A percentile compares a stretch with the other conserved stretches of the same genome.
Conservation (phyloP, 2,888 invertebrate species). For the Himalopsyche japonica region DNA sequence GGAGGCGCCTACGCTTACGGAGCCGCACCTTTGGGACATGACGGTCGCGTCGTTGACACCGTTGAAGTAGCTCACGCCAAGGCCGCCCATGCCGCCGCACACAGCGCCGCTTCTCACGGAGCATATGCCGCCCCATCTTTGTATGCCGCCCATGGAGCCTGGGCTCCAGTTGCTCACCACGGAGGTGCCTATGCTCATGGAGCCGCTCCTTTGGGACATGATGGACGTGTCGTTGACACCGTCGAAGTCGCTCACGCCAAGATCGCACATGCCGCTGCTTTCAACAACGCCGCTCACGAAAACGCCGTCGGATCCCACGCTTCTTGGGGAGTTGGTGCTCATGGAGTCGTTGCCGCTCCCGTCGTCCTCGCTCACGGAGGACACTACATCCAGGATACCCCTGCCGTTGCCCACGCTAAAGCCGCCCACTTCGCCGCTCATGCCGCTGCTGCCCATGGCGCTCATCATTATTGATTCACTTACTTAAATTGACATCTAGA, state of each 20-base stretch:
- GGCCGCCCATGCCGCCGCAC: conserved; percentile 50
- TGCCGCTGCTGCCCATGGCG: background rate
- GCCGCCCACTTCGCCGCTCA: conserved; percentile 15
- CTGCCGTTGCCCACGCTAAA: conserved; percentile 62
- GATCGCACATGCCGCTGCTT: conserved; percentile 41
- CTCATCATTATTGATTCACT: background rate
- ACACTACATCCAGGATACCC: conserved; percentile 57
- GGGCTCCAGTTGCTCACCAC: background rate
- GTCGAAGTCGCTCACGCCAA: conserved; percentile 28
- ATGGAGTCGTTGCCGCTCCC: conserved; percentile 53
- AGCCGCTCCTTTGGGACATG: conserved; percentile 27
- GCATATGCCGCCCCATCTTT: background rate
- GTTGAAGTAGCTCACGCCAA: conserved; percentile 49
- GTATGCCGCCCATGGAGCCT: background rate
- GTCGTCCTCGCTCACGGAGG: conserved; percentile 64
- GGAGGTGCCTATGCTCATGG: conserved; percentile 28
- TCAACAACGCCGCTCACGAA: conserved; percentile 14
- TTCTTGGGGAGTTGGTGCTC: conserved; percentile 1
- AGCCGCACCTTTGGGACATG: conserved; percentile 21
- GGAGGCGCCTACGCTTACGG: background rate
- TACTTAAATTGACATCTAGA: no score
- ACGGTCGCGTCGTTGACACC: conserved; percentile 58
- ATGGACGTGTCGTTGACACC: conserved; percentile 34
- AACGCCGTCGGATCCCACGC: conserved; percentile 5
- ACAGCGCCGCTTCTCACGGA: background rate